A percentile compares a stretch with the other conserved stretches of the same genome.
Conservation (phyloP, 2,797 vertebrate species). For the Schizothorax lantsangensis region DNA sequence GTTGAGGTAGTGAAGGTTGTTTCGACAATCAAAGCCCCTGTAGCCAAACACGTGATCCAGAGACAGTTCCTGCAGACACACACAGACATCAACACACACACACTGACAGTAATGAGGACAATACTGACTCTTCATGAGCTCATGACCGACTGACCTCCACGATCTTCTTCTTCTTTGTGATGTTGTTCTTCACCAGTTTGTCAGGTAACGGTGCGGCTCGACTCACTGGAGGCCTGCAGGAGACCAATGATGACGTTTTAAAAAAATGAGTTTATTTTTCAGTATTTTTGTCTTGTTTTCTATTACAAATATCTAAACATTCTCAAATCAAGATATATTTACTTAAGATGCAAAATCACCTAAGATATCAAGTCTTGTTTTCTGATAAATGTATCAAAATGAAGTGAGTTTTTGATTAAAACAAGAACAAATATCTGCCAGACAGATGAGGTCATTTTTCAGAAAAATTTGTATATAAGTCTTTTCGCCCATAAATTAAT, state of each 20-base stretch:
- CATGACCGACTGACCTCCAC: constrained; percentile 82
- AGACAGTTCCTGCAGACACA: constrained; percentile 82
- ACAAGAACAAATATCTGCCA: background rate
- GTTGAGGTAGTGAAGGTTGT: constrained; percentile 98
- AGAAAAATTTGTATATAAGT: background rate
- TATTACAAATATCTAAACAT: background rate
- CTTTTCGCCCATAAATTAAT: background rate
- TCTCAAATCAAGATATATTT: background rate
- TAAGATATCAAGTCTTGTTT: background rate
- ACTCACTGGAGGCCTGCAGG: constrained; percentile 90
- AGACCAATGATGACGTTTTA: constrained; percentile 12
- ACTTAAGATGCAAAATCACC: background rate
- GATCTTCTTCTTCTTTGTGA: constrained; percentile 92
- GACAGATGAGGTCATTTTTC: background rate
- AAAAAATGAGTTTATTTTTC: no score
- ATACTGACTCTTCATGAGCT: no score
- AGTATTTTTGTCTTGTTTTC: background rate
- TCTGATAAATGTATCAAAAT: background rate
- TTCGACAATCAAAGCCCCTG: constrained; percentile 94
- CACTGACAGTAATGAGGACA: background rate
- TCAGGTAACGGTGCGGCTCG: constrained; percentile 92
- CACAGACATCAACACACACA: background rate
- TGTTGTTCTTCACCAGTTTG: constrained; percentile 92
- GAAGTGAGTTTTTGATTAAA: background rate
- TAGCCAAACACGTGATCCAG: constrained; percentile 97